These are phyloP conservation scores for Abrostola triplasia DNA, from an alignment of 2,888 invertebrate species.

Conservation along the genomic window DNA sequence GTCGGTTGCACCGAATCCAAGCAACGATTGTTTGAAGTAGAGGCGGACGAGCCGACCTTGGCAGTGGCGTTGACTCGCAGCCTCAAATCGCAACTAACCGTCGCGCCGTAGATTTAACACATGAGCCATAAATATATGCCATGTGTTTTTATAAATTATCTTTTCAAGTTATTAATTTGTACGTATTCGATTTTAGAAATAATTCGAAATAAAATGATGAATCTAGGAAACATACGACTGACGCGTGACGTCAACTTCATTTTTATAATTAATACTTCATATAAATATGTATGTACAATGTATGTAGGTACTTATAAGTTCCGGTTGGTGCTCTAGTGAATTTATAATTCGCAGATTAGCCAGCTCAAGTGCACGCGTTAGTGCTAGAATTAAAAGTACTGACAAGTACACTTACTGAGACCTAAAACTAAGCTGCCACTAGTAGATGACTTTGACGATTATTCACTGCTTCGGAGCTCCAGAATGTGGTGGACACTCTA, in stretches of 20 bases:
- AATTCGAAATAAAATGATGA: too few species aligned
- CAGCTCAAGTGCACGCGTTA: background rate
- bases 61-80: conserved; percentile 83
- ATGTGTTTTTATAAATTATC: conserved; percentile 39
- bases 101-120: conserved; percentile 68
- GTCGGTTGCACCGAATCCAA: conserved; percentile 64
- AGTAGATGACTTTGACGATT: too few species aligned
- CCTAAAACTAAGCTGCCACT: too few species aligned
- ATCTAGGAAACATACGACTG: too few species aligned
- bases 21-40: conserved; percentile 66
- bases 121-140: conserved; percentile 54
- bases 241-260: background rate
- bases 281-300: background rate
- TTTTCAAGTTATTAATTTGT: background rate
- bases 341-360: background rate
- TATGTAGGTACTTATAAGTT: background rate
- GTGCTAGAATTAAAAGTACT: background rate
- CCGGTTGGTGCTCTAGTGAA: conserved; percentile 1
- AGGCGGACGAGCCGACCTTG: conserved; percentile 79
- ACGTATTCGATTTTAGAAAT: background rate
- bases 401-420: too few species aligned
- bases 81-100: conserved; percentile 77
- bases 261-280: background rate
- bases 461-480: too few species aligned
- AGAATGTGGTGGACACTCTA: too few species aligned